Base-by-base conservation (phyloP, 1,140 invertebrate species). In the Hypsibius dujardini region DNA sequence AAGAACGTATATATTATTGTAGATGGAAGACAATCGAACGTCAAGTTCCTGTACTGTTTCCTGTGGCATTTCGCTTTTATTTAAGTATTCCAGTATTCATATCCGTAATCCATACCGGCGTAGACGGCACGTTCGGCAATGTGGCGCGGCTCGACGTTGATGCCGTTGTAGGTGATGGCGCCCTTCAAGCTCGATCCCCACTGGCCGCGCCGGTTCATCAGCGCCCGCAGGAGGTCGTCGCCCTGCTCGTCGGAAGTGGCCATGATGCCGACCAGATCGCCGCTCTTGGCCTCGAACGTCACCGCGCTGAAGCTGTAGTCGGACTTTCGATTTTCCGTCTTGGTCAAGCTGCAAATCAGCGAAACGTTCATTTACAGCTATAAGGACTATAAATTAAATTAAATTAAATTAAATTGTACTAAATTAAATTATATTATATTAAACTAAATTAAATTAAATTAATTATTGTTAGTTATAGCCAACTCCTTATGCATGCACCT, bases 261-360 rank as follows among this genome's bases (percentile, higher is more conserved):
- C 85, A 95, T 87, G 12, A 95, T 83, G 0, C 90, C 90, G 71
- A 95, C 79, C 14, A 95, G 84, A 81, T 95, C 92, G 2, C 90
- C 90, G 0, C 89, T 91, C 72, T 87, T 86, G 2, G 88, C 88
- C 79, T 95, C 89, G 73, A 92, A 84, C 1, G 86, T 86, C 42
- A 67, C 62, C 62, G 62, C 12, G 45, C 62, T 67, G 45, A 67
- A 67, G 45, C 62, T 67, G 62, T 67, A 67, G 12, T 12, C 62
- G 12, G 42, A 12, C 62, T 67, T 67, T 45, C 42, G 12, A 42
- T 42, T 67, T 67, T 67, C 62, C 3, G 12, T 67, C 3, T 12
- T 45, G 12, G 62, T 67, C 62, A 67, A 45, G 45, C 62, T 67
- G 62, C 62, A 67, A 67, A 45, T 42, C 12, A 12, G 7, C 7